Percentiles rank a stretch among this genome's conserved stretches.
These are phyloP conservation scores for Agrilus mali DNA, from an alignment of 2,888 invertebrate species.

Conservation along the genomic window DNA sequence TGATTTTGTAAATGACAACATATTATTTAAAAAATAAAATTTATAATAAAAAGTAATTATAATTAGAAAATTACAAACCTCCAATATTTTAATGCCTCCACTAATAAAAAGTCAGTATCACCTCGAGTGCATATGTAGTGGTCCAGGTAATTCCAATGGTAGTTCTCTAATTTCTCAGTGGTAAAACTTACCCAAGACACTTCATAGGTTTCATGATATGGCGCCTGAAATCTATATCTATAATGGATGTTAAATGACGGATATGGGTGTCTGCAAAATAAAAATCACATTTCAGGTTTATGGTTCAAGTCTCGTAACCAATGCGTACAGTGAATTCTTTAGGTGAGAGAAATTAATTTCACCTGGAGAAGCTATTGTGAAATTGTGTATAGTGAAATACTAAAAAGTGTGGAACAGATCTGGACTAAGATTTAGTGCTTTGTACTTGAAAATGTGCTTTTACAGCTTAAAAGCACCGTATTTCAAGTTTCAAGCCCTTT, in stretches of 20 bases:
- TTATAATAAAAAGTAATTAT: not conserved
- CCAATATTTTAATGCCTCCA: constrained; percentile 56
- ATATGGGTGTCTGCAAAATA: constrained; percentile 70
- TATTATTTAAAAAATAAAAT: not conserved
- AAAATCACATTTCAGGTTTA: constrained; percentile 6
- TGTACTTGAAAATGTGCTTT: too few species aligned
- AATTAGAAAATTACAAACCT: constrained; percentile 18
- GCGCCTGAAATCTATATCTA: constrained; percentile 83
- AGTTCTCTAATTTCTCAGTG: constrained; percentile 89
- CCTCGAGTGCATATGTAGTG: constrained; percentile 93
- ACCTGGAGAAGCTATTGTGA: too few species aligned
- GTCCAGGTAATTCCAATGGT: constrained; percentile 96
- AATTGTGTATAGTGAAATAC: too few species aligned
- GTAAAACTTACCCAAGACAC: constrained; percentile 90
- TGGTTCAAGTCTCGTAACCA: too few species aligned
- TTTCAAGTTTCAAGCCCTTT: too few species aligned
- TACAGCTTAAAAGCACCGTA: too few species aligned
- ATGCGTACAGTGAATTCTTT: too few species aligned
- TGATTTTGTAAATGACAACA: too few species aligned
- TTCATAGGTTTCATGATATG: constrained; percentile 85
- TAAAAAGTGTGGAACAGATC: too few species aligned
- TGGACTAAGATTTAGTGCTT: too few species aligned
- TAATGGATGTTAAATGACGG: constrained; percentile 87
- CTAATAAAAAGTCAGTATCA: constrained; percentile 78
- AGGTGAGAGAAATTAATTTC: too few species aligned